Evolutionary conservation across 2,888 invertebrate genomes (phyloP).

Genomic region (Drosophila nigricruria): DNA sequence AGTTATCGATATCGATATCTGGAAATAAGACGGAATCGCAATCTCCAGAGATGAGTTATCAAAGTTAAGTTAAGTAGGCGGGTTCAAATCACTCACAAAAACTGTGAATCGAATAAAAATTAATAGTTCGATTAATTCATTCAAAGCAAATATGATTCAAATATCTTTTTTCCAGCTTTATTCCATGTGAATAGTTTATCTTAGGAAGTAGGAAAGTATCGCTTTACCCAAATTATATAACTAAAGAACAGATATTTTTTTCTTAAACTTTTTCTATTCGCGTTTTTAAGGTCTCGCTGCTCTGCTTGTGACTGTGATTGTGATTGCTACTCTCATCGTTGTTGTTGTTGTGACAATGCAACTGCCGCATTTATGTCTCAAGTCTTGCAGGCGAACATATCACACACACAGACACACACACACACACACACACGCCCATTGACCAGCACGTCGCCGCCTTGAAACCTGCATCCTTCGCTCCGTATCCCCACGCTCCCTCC

Average conservation of each 20-base stretch:
- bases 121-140: no score
- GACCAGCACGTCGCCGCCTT: constrained; percentile 11
- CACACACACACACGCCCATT: constrained; percentile 22
- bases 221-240: background rate
- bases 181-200: no score
- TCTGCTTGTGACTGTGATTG: constrained; percentile 12
- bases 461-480: constrained; percentile 3
- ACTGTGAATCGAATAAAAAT: no score
- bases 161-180: background rate
- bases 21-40: no score
- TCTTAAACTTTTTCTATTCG: background rate
- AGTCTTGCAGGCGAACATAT: constrained; percentile 55
- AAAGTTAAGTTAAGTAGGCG: no score
- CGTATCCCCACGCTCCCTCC: background rate
- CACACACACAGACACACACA: constrained; percentile 15
- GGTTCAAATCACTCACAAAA: no score
- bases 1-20: no score
- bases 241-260: background rate
- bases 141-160: no score
- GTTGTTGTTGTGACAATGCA: constrained; percentile 28
- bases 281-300: background rate
- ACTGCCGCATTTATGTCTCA: constrained; percentile 58
- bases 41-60: no score
- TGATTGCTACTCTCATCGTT: constrained; percentile 9
- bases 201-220: no score